Conservation (phyloP, 2,888 invertebrate species). For the Erpobdella octoculata region DNA sequence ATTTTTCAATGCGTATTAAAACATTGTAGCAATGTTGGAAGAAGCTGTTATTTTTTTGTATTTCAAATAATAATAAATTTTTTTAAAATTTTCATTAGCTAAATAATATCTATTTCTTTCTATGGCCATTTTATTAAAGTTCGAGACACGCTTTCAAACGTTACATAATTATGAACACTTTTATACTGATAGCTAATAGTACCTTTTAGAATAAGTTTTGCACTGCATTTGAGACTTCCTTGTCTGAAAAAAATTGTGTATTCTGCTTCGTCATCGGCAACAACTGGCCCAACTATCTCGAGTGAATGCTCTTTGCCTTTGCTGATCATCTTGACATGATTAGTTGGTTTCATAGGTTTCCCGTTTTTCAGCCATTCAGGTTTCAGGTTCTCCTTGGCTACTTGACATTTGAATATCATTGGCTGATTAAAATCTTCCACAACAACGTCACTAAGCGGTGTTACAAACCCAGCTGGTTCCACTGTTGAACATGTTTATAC, state of each 20-base stretch:
- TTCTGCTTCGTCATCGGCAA: slow-evolving; percentile 55
- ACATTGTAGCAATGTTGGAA: too few relatives aligned
- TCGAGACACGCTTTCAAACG: too few relatives aligned
- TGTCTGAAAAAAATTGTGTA: slow-evolving; percentile 39
- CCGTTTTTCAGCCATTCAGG: slow-evolving; percentile 63
- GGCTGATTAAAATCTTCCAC: slow-evolving; percentile 42
- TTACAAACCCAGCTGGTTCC: slow-evolving; percentile 44
- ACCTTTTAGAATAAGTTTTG: slow-evolving; percentile 46
- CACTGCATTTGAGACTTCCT: slow-evolving; percentile 43
- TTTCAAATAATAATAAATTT: too few relatives aligned
- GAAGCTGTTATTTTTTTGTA: too few relatives aligned
- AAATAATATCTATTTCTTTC: too few relatives aligned
- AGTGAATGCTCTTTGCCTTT: slow-evolving; percentile 61
- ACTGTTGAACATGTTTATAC: slow-evolving; percentile 24
- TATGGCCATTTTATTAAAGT: too few relatives aligned
- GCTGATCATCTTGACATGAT: slow-evolving; percentile 34
- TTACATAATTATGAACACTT: too few relatives aligned
- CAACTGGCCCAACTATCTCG: slow-evolving; percentile 70
- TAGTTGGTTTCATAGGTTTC: slow-evolving; percentile 31
- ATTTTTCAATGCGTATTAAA: too few relatives aligned
- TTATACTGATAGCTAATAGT: too few relatives aligned
- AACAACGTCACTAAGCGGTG: slow-evolving; percentile 45
- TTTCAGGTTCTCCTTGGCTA: slow-evolving; percentile 69
- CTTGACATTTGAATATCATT: slow-evolving; percentile 64
- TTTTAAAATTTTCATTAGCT: too few relatives aligned